These are phyloP conservation scores for Antrozous pallidus DNA, from an alignment of 2,797 vertebrate species.

Conservation along the genomic window DNA sequence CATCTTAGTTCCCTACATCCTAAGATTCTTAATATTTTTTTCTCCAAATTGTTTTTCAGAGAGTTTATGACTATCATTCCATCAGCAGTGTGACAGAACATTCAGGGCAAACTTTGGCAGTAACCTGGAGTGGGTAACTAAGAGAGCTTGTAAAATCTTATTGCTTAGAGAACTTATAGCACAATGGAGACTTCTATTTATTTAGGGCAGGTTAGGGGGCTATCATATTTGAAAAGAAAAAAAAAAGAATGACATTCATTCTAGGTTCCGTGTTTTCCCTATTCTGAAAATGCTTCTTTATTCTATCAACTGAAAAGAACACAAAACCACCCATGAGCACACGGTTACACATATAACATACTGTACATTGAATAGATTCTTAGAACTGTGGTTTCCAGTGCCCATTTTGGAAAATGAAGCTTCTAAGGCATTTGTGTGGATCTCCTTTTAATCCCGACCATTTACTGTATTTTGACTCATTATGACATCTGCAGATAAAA, in stretches of 20 bases:
- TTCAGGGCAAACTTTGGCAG: not conserved
- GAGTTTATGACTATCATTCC: not conserved
- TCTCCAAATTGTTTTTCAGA: conserved; percentile 8
- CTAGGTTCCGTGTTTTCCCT: not conserved
- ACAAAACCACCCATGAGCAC: rapidly evolving
- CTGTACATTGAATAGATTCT: not conserved
- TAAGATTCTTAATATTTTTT: not conserved
- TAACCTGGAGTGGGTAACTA: not conserved
- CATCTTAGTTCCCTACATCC: no score
- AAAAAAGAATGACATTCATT: not conserved
- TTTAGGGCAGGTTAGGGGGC: not conserved
- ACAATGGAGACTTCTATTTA: not conserved
- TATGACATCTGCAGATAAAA: not conserved
- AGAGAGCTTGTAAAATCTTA: conserved; percentile 39
- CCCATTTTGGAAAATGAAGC: not conserved
- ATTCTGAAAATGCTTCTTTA: not conserved
- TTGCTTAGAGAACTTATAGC: not conserved
- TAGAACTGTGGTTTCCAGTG: not conserved
- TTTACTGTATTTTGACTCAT: not conserved
- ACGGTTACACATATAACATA: not conserved
- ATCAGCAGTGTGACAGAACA: not conserved
- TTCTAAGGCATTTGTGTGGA: not conserved
- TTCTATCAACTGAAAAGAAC: not conserved
- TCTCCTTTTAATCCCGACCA: not conserved
- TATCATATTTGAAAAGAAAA: not conserved